Evolutionary conservation across 2,113 vertebrate genomes (phyloP), one percentile per base, ranked within the genome.

Genomic region (Axis porcinus): DNA sequence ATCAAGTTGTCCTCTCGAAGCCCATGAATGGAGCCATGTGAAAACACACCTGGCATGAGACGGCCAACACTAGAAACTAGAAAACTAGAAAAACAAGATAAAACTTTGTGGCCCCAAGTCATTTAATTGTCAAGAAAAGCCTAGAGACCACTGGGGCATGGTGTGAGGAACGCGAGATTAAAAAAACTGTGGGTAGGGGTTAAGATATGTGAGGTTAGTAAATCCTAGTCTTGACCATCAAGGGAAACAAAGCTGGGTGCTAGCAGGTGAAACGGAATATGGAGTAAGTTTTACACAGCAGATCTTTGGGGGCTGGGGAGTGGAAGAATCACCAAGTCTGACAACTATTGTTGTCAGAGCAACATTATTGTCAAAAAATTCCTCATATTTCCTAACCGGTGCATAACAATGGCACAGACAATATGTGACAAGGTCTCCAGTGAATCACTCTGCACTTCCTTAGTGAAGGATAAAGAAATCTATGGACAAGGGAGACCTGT

Each of bases 201-300:
- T 64, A 64, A 64, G 30, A n/a, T n/a, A 4, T 8, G 62, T 64
- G 15, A 64, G 30, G 3, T 64, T 64, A 64, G 62, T n/a, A 64
- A n/a, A 64, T n/a, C 2, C 62, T 4, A n/a, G 15, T n/a, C 15
- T n/a, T 0, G 0, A n/a, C 7, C 30, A 33, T 17, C 30, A 64
- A 64, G 62, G 62, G 62, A 64, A 64, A 2, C 15, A 64, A n/a
- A 64, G 62, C 7, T 64, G 15, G 15, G 7, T 64, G 30, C 7
- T n/a, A 16, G 7, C 62, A 64, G 15, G 62, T n/a, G 30, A 17
- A 33, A 17, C 8, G 7, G 30, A 64, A 64, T n/a, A 64, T 3
- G 62, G 7, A 64, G 30, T 33, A 64, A 64, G 30, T 33, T 64
- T 64, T 33, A 7, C 21, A 64, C 7, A 64, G 28, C 60, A 64